Conservation (phyloP, 2,797 vertebrate genomes). For the Aselliscus stoliczkanus region DNA sequence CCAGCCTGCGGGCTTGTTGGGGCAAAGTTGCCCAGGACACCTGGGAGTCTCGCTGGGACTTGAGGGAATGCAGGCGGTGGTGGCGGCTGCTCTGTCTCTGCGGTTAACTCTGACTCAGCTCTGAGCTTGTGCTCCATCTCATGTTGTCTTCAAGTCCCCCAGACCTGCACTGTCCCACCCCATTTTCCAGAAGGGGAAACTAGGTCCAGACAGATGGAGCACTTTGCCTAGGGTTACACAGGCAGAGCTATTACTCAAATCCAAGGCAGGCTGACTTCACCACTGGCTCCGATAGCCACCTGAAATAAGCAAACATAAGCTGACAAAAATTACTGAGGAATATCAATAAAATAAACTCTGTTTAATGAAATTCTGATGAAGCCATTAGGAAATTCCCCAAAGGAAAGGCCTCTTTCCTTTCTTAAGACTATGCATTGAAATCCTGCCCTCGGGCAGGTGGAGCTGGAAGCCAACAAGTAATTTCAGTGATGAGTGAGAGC, state of each 20-base stretch:
- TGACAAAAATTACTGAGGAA: background rate
- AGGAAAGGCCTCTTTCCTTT: background rate
- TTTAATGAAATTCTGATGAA: background rate
- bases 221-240: too few relatives aligned
- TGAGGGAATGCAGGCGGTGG: too few relatives aligned
- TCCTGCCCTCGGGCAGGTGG: background rate
- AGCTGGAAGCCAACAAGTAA: background rate
- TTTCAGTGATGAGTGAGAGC: background rate
- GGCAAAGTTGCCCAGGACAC: background rate
- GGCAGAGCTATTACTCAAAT: background rate
- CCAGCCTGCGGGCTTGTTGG: background rate
- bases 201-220: background rate
- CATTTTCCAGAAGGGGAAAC: background rate
- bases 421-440: too few relatives aligned
- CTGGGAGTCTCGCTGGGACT: background rate
- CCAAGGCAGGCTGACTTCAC: background rate
- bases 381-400: background rate
- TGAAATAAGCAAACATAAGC: background rate
- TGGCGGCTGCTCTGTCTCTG: background rate
- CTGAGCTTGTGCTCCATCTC: background rate
- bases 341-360: background rate
- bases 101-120: background rate
- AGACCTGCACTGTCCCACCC: too few relatives aligned
- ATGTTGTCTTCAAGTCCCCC: fast-evolving
- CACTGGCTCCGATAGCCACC: background rate